A percentile compares a stretch with the other conserved stretches of the same genome.
phyloP scores from a whole-genome alignment of 2,797 vertebrate species.

The Melanogrammus aeglefinus region DNA sequence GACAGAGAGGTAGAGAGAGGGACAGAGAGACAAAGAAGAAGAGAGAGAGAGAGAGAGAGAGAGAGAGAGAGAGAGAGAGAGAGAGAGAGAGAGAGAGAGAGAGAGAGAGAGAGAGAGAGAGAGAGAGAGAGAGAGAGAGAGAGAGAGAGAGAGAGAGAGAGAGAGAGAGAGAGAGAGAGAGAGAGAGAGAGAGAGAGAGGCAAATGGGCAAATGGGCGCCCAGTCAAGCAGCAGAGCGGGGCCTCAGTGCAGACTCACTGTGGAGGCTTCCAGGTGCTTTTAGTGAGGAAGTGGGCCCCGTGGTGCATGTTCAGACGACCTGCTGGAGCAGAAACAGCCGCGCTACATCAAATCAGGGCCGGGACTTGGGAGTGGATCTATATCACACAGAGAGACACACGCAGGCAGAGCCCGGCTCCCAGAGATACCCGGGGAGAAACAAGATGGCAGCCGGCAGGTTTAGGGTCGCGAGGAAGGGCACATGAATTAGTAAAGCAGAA shows the following conservation, averaged over 20 bases:
- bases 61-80: too few species aligned
- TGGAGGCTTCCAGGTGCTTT: conserved; percentile 11
- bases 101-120: neutral
- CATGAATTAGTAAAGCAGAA: conserved; percentile 83
- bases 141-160: too few species aligned
- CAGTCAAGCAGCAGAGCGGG: neutral
- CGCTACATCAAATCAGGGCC: conserved; percentile 66
- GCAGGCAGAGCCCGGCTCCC: neutral
- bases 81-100: too few species aligned
- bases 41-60: neutral
- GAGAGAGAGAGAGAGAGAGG: neutral
- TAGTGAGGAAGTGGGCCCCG: conserved; percentile 9
- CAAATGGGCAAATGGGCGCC: neutral
- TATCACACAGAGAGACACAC: conserved; percentile 28
- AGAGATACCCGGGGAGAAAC: conserved; percentile 23
- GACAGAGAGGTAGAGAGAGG: too few species aligned
- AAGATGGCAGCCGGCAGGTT: conserved; percentile 45
- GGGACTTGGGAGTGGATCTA: conserved; percentile 59
- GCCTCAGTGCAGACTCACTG: conserved; percentile 2
- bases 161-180: neutral
- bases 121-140: neutral
- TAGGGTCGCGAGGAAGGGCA: conserved; percentile 61
- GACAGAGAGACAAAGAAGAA: too few species aligned
- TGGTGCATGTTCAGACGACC: conserved; percentile 58
- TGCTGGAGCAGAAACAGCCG: conserved; percentile 42